Base-by-base conservation (phyloP, 2,797 vertebrate species). In the Labeo calbasu region DNA sequence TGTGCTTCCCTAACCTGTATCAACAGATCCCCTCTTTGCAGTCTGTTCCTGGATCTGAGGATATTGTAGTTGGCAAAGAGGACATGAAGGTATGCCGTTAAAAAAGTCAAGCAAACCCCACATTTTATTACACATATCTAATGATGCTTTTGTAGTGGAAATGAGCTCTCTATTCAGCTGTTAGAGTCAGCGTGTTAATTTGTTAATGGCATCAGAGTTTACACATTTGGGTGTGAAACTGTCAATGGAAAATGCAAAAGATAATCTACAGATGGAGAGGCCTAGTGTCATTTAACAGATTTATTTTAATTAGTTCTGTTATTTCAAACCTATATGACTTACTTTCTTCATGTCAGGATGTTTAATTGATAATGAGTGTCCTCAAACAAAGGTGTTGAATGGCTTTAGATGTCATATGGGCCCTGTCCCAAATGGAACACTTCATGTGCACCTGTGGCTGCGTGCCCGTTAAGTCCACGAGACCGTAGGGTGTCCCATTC, bases 1-100 rank as follows among this genome's bases (percentile, higher is more conserved):
- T 99, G 90, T 99, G 98, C 93, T 99, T 99, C 83, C 98, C 98
- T 59, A 99, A 97, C 84, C 94, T 96, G 85, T 99, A 98, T 90
- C 94, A 82, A 46, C 95, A 98, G 89, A 95, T 98, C 83, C 96
- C 97, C 3, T 84, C 95, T 19, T 77, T 97, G 75, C 95, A 94
- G 84, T 90, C 93, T 1, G 32, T 92, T 36, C 87, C 93, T 0
- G 96, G 95, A 89, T 90, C 92, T 4, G 92, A 92, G 17, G 95
- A 97, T 63, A 87, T 96, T 14, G 23, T 88, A 1, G 81, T 93
- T 0, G 92, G 93, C 85, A 90, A 94, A 10, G 94, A 96, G 87
- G 96, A 97, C 83, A 91, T 99, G 69, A 99, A 99, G 96, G 98
- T 99, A 93, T 84, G 15, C 15, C 3, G 12, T 43, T 59, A n/a